These are phyloP conservation scores for Hypomesus transpacificus DNA, from an alignment of 2,113 vertebrate species.

Conservation along the genomic window DNA sequence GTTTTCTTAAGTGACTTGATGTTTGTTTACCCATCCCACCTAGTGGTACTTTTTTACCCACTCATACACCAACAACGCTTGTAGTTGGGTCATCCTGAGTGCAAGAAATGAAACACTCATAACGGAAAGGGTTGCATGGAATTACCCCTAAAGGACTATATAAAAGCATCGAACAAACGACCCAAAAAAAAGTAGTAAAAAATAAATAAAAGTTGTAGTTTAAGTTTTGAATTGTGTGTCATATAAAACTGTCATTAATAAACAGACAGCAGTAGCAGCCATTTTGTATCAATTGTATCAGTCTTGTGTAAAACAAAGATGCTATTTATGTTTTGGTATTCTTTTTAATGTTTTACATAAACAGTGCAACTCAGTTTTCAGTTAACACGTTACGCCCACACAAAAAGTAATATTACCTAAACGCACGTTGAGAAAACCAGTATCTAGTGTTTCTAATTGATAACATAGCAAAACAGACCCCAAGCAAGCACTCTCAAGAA, in stretches of 20 bases:
- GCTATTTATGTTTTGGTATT: background rate
- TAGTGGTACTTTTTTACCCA: conserved; percentile 8
- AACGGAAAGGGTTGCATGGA: background rate
- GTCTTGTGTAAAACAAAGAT: conserved; percentile 6
- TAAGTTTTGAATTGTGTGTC: too few species aligned
- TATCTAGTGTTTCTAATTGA: background rate
- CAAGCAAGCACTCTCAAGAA: conserved; percentile 5
- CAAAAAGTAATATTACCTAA: background rate
- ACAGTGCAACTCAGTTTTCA: background rate
- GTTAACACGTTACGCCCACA: background rate
- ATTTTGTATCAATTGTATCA: conserved; percentile 6
- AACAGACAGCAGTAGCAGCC: too few species aligned
- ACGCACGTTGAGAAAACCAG: background rate
- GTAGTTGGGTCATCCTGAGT: background rate
- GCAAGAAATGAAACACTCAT: conserved; percentile 7
- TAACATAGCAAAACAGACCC: background rate
- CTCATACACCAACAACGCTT: background rate
- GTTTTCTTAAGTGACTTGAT: conserved; percentile 36
- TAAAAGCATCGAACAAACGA: too few species aligned
- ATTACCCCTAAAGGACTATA: too few species aligned
- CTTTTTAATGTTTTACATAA: background rate
- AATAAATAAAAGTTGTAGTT: too few species aligned
- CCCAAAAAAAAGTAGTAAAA: too few species aligned
- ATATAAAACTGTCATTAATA: too few species aligned
- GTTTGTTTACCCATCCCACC: conserved; percentile 40